phyloP scores from a whole-genome alignment of 2,888 invertebrate genomes.

The Chymomyza amoena region DNA sequence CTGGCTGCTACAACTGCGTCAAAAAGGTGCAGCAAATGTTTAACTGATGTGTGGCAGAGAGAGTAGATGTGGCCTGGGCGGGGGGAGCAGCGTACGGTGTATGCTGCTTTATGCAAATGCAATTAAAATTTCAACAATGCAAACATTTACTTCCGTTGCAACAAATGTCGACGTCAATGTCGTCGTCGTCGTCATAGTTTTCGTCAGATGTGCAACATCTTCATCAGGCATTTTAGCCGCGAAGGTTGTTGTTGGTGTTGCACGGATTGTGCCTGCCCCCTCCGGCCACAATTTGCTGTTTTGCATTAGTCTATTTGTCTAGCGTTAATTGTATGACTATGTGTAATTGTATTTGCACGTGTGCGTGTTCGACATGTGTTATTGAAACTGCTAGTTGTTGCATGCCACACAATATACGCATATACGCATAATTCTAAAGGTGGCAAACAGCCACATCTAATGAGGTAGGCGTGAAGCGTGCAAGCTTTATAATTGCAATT shows the following conservation, averaged over 20 bases:
- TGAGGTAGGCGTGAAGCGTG: conserved; percentile 44
- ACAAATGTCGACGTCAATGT: conserved; percentile 56
- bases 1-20: conserved; percentile 41
- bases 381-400: conserved; percentile 20
- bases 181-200: conserved; percentile 28
- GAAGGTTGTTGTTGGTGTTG: neutral
- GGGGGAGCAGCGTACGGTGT: conserved; percentile 12
- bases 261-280: conserved; percentile 8
- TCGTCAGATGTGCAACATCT: conserved; percentile 2
- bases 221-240: neutral
- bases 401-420: conserved; percentile 11
- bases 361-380: conserved; percentile 22
- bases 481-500: conserved; percentile 48
- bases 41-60: no score
- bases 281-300: conserved; percentile 60
- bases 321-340: conserved; percentile 66
- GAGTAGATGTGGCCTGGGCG: neutral
- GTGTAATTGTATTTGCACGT: conserved; percentile 63
- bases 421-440: conserved; percentile 27
- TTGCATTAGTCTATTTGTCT: conserved; percentile 67
- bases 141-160: conserved; percentile 75
- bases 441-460: conserved; percentile 37
- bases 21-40: neutral
- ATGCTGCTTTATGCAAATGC: conserved; percentile 71
- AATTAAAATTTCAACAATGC: conserved; percentile 75